Base-by-base conservation (phyloP, 2,888 invertebrate genomes). In the Exocentrus adspersus region DNA sequence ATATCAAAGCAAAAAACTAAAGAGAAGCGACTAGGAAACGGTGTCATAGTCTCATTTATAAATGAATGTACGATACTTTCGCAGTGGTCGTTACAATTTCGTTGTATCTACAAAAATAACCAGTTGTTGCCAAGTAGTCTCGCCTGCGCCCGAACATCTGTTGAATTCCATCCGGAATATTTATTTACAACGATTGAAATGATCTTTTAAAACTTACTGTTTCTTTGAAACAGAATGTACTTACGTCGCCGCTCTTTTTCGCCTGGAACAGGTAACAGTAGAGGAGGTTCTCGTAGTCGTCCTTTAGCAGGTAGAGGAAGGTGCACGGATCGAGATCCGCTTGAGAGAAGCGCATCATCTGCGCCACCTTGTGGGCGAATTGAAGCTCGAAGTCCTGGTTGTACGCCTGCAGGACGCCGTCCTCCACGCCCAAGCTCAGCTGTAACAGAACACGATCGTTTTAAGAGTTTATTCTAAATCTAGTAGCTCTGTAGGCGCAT, bases 181-280 rank as follows among this genome's bases (percentile, higher is more conserved):
- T n/a, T n/a, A n/a, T n/a, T n/a, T n/a, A n/a, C n/a, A n/a, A n/a
- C n/a, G n/a, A n/a, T n/a, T n/a, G n/a, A n/a, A n/a, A n/a, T n/a
- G n/a, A n/a, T n/a, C n/a, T n/a, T n/a, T n/a, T n/a, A n/a, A n/a
- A n/a, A n/a, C n/a, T n/a, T n/a, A n/a, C n/a, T n/a, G n/a, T n/a
- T n/a, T n/a, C n/a, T n/a, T n/a, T n/a, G n/a, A n/a, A n/a, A n/a
- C n/a, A n/a, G n/a, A n/a, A n/a, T 41, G 5, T 57, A 87, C 90
- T 90, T 80, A 93, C 93, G 85, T 92, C 91, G 56, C 85, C 82
- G 0, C 85, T 84, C 37, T 89, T 87, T 64, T 86, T 84, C 41
- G 91, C 89, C 77, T 87, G 87, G 80, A 90, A 93, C 59, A 93
- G 85, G 81, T 90, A 90, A 80, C 91, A 92, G 80, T 90, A 89